phyloP scores from a whole-genome alignment of 2,113 vertebrate genomes.

The Riparia riparia region DNA sequence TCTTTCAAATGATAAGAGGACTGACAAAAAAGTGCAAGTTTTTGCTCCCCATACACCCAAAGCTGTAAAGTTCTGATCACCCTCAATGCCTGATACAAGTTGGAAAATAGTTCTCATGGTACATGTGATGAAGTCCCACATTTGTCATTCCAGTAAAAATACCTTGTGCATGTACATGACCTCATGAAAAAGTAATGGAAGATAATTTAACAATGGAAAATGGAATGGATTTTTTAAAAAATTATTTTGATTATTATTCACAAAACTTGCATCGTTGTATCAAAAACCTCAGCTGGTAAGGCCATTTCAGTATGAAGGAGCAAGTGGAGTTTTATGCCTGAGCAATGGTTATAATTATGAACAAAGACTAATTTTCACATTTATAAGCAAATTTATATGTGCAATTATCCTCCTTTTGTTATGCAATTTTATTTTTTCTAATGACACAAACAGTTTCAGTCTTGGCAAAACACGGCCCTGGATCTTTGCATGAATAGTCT shows the following conservation, averaged over 20 bases:
- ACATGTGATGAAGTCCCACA: rapidly evolving
- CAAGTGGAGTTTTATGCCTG: not conserved
- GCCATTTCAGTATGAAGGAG: not conserved
- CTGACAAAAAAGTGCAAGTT: not conserved
- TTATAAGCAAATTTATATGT: not conserved
- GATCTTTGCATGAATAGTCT: not conserved
- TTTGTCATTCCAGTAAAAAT: not conserved
- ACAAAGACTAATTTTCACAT: not conserved
- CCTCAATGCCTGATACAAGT: not conserved
- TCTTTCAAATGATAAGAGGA: not conserved
- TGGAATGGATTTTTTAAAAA: not conserved
- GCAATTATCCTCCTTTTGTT: not conserved
- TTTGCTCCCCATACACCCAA: not conserved
- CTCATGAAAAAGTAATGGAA: not conserved
- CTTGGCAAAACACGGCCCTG: not conserved
- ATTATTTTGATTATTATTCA: not conserved
- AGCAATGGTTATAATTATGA: not conserved
- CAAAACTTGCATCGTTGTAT: not conserved
- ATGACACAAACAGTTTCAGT: not conserved
- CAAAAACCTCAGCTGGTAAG: not conserved
- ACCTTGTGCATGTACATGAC: not conserved
- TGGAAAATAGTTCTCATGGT: not conserved
- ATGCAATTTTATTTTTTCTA: not conserved
- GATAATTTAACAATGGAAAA: not conserved
- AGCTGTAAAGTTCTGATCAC: not conserved